These are phyloP conservation scores for Lasioglossum baleicum DNA, from an alignment of 1,140 invertebrate genomes.

Conservation along the genomic window DNA sequence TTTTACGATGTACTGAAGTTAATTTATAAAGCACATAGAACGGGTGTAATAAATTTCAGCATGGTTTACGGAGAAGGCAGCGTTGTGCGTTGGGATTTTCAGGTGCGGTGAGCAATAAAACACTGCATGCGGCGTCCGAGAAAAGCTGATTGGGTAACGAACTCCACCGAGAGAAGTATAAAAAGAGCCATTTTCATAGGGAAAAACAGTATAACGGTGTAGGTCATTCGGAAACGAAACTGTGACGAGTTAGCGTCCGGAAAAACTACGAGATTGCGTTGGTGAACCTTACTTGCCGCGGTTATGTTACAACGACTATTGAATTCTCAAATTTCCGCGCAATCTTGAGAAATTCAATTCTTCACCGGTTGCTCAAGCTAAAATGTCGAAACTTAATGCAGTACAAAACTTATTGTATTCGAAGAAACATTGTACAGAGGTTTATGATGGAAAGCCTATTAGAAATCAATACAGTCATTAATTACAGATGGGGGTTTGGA, in stretches of 20 bases:
- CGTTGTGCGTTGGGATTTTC: background rate
- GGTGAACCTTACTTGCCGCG: background rate
- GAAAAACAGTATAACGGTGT: background rate
- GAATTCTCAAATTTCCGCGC: too few species aligned
- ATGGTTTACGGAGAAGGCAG: background rate
- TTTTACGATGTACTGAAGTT: background rate
- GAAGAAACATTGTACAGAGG: too few species aligned
- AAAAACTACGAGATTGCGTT: background rate
- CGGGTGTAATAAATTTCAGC: background rate
- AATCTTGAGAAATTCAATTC: too few species aligned
- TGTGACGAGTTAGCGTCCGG: background rate
- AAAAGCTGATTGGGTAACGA: slow-evolving; percentile 1
- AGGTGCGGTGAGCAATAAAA: background rate
- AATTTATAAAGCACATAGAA: background rate
- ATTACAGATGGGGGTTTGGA: too few species aligned
- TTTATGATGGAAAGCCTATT: too few species aligned
- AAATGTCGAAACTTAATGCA: too few species aligned
- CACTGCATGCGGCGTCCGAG: background rate
- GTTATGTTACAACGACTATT: background rate
- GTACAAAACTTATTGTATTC: too few species aligned
- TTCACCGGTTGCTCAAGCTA: too few species aligned
- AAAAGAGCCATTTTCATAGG: background rate
- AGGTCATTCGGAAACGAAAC: background rate
- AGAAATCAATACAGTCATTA: too few species aligned
- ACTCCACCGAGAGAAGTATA: background rate